Evolutionary conservation across 1,140 invertebrate genomes (phyloP), one percentile per base, ranked within the genome.

Genomic region (Helicoverpa armigera): DNA sequence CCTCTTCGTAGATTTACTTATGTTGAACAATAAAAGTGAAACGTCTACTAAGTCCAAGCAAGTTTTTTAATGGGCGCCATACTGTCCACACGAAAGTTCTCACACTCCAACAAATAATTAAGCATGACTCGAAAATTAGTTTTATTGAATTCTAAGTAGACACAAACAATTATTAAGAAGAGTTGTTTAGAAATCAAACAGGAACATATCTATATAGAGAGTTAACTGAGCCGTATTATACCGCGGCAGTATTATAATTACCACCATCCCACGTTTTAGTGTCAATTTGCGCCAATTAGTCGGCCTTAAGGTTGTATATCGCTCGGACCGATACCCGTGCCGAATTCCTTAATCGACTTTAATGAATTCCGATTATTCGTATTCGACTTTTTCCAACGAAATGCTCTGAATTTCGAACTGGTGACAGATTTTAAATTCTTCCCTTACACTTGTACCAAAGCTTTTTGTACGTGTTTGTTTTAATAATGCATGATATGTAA

Each of bases 361-460:
- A 90, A 92, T 90, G 86, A 89, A 93, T 91, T 91, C 88, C 82
- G 83, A 82, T 85, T 86, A 81, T 87, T 88, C 89, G 85, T 83
- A 83, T 86, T 83, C 81, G 82, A 83, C 82, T 89, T 92, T 91
- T 92, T 93, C 88, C 84, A 84, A 69, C 82, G 83, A 87, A 92
- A 92, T 87, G 89, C 87, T 88, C 86, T 86, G 92, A 92, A 93
- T 95, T 90, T 91, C 88, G 88, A 89, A 85, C 83, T 84, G 90
- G 91, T 95, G 94, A 95, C 91, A 95, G 90, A 95, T 94, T 94
- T 94, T 91, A 92, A 95, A 94, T 94, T 95, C 91, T 92, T 94
- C 88, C 83, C 89, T 94, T 95, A 94, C 92, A 95, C 92, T 95
- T 95, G 92, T 88, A 83, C 80, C 61, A 87, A 84, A 73, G 81